phyloP scores from a whole-genome alignment of 2,797 vertebrate genomes.

The Champsocephalus gunnari region DNA sequence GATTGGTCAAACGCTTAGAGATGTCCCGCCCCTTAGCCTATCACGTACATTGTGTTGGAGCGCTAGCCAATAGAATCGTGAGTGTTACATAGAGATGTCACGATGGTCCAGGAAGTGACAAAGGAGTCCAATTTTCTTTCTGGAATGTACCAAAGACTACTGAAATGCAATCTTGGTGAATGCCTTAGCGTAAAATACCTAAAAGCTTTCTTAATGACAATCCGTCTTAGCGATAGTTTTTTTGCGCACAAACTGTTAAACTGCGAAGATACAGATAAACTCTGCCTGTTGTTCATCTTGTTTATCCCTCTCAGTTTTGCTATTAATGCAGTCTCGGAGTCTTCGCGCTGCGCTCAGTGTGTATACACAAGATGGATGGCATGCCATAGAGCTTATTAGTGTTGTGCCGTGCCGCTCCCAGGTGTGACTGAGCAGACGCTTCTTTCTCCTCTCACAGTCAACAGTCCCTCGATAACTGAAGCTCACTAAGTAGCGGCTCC shows the following conservation, averaged over 20 bases:
- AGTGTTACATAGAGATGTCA: too few species aligned
- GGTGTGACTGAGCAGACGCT: conserved; percentile 24
- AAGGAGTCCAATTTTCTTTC: too few species aligned
- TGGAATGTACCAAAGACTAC: too few species aligned
- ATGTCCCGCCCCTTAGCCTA: too few species aligned
- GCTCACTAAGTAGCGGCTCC: conserved; percentile 32
- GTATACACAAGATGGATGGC: conserved; percentile 54
- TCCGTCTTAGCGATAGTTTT: neutral
- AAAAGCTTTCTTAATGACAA: neutral
- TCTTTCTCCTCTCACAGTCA: neutral
- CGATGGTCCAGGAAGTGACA: too few species aligned
- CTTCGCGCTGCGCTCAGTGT: conserved; percentile 27
- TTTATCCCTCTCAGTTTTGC: conserved; percentile 28
- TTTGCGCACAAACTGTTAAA: conserved; percentile 16
- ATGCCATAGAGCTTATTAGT: conserved; percentile 31
- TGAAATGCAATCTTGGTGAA: too few species aligned
- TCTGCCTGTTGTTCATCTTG: conserved; percentile 17
- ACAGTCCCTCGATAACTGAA: conserved; percentile 26
- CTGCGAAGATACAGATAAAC: conserved; percentile 4
- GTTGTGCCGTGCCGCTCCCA: conserved; percentile 21
- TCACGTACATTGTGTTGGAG: too few species aligned
- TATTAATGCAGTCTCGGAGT: conserved; percentile 56
- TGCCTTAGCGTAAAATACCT: neutral
- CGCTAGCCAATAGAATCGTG: too few species aligned
- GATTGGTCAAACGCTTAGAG: too few species aligned